Percentiles rank a stretch among this genome's conserved stretches.
Conservation (phyloP, 2,888 invertebrate genomes). For the Clusia tigrina region DNA sequence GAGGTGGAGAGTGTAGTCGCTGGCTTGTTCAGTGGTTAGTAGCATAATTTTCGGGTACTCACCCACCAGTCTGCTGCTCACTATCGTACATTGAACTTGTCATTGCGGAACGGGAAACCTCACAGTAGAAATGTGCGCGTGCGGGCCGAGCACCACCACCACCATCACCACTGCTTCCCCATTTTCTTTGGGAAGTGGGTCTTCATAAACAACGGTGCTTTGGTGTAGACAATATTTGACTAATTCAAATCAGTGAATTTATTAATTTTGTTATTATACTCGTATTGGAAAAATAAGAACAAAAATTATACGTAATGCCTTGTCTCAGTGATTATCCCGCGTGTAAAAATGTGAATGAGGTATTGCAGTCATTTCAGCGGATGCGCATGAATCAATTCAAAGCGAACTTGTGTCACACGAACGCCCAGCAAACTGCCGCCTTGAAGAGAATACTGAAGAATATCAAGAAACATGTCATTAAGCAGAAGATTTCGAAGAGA, state of each 20-base stretch:
- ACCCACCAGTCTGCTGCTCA: conserved; percentile 59
- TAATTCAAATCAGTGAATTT: too few relatives aligned
- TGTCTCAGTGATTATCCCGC: conserved; percentile 44
- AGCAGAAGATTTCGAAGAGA: conserved; percentile 47
- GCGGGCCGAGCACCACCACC: too few relatives aligned
- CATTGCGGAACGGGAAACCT: conserved; percentile 35
- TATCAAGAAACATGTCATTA: conserved; percentile 51
- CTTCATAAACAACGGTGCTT: conserved; percentile 3
- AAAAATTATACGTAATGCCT: not conserved
- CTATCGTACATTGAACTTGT: conserved; percentile 52
- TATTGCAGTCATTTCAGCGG: conserved; percentile 52
- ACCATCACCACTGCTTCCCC: too few relatives aligned
- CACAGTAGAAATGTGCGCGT: not conserved
- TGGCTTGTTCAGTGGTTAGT: conserved; percentile 43
- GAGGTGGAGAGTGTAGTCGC: conserved; percentile 21
- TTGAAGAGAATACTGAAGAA: conserved; percentile 53
- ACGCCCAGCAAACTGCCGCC: conserved; percentile 39
- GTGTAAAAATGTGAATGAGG: conserved; percentile 43
- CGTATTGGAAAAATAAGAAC: too few relatives aligned
- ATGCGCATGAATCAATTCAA: conserved; percentile 49
- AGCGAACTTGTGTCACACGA: conserved; percentile 11
- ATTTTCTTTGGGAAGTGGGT: conserved; percentile 4
- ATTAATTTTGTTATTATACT: too few relatives aligned
- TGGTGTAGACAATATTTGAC: conserved; percentile 3
- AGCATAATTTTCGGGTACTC: conserved; percentile 53